Evolutionary conservation across 2,888 invertebrate genomes (phyloP).

Genomic region (Chydorus sphaericus): DNA sequence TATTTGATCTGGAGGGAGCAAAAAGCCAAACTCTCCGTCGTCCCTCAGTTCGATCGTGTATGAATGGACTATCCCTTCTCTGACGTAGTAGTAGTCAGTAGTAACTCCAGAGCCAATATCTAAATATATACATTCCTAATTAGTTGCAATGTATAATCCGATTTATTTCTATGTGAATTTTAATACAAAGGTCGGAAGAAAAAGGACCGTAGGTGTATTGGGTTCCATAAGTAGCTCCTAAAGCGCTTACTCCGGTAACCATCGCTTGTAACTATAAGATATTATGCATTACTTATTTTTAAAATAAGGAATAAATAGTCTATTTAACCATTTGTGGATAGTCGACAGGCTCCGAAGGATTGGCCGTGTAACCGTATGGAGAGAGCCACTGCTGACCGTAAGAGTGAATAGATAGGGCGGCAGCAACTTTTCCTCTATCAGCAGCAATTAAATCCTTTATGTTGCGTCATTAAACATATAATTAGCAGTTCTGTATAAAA

Average conservation of each 20-base stretch:
- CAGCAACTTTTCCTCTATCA: constrained; percentile 19
- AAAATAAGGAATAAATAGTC: neutral
- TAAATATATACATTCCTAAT: neutral
- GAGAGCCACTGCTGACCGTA: constrained; percentile 30
- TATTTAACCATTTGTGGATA: neutral
- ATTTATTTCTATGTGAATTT: neutral
- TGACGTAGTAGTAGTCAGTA: constrained; percentile 12
- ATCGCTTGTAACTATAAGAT: constrained; percentile 15
- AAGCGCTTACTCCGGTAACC: constrained; percentile 15
- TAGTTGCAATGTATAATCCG: neutral
- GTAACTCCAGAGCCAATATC: constrained; percentile 12
- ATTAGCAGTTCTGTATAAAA: neutral
- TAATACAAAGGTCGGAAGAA: constrained; percentile 10
- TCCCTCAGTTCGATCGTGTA: constrained; percentile 13
- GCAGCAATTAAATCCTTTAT: constrained; percentile 6
- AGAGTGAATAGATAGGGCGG: constrained; percentile 31
- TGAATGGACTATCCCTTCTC: constrained; percentile 5
- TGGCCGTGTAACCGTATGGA: constrained; percentile 29
- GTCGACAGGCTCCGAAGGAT: constrained; percentile 25
- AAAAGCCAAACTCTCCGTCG: constrained; percentile 9
- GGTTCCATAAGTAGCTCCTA: constrained; percentile 13
- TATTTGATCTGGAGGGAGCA: constrained; percentile 13
- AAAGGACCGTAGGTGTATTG: constrained; percentile 11
- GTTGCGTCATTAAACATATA: neutral
- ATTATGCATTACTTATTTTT: neutral